These are phyloP conservation scores for Rhadina sibilatrix DNA, from an alignment of 2,113 vertebrate genomes.

Conservation along the genomic window DNA sequence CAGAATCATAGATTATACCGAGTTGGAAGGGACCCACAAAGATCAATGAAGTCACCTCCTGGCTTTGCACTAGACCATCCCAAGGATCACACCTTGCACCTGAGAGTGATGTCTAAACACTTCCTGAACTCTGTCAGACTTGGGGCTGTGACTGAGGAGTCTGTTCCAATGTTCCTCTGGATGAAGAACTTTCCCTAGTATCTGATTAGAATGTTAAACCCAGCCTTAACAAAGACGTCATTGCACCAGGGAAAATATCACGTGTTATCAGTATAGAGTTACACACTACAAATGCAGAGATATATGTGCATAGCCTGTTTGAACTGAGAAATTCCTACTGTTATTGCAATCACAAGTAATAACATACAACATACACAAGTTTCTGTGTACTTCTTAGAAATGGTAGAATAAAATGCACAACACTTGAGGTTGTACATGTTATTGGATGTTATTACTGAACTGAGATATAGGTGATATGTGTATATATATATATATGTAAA, in stretches of 20 bases:
- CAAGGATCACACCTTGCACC: background rate
- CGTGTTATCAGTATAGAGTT: background rate
- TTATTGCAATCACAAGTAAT: background rate
- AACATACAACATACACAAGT: background rate
- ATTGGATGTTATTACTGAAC: background rate
- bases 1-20: background rate
- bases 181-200: background rate
- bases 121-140: background rate
- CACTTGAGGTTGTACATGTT: background rate
- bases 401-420: background rate
- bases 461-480: background rate
- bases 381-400: background rate
- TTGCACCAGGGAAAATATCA: background rate
- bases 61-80: background rate
- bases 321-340: background rate
- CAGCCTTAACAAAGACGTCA: background rate
- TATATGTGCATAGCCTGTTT: background rate
- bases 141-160: background rate
- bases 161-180: background rate
- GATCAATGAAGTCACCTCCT: background rate
- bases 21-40: background rate
- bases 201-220: background rate
- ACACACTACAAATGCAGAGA: background rate
- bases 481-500: accelerated
- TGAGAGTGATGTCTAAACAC: background rate